Conservation (phyloP, 2,797 vertebrate species). For the Pelodytes ibericus region DNA sequence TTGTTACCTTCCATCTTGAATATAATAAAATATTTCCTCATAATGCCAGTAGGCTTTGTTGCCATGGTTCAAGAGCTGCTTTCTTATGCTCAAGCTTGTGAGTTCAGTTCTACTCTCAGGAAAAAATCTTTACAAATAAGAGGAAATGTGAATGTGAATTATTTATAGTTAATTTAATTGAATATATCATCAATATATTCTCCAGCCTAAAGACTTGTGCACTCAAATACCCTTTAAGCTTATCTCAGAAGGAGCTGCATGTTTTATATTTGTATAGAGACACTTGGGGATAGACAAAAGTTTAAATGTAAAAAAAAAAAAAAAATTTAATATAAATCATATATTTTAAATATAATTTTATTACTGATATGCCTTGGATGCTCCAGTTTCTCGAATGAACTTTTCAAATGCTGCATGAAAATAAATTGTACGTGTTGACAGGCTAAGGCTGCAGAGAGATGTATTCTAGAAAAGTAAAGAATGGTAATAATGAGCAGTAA, state of each 20-base stretch:
- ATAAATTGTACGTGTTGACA: too few relatives aligned
- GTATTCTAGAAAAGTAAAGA: too few relatives aligned
- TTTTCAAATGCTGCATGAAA: too few relatives aligned
- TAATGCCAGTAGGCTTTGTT: background rate
- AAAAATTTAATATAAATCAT: background rate
- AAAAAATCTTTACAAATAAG: constrained; percentile 17
- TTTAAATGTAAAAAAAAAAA: background rate
- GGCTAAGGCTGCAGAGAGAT: too few relatives aligned
- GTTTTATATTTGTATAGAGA: background rate
- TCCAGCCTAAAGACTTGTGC: background rate
- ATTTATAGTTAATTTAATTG: constrained; percentile 21
- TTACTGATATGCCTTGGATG: too few relatives aligned
- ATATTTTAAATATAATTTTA: background rate
- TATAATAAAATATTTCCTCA: background rate
- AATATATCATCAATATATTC: too few relatives aligned
- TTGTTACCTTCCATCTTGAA: background rate
- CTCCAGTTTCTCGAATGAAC: too few relatives aligned
- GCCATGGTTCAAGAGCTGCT: constrained; percentile 18
- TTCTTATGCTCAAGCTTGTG: constrained; percentile 12
- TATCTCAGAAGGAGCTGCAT: background rate
- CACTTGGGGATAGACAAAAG: background rate
- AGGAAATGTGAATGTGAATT: constrained; percentile 43
- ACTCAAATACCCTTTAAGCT: background rate
- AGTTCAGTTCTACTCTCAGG: constrained; percentile 1
- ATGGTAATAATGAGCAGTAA: too few relatives aligned